Percentiles rank a stretch among this genome's conserved stretches.
Evolutionary conservation across 2,888 invertebrate genomes (phyloP).

Genomic region (Tipula unca): DNA sequence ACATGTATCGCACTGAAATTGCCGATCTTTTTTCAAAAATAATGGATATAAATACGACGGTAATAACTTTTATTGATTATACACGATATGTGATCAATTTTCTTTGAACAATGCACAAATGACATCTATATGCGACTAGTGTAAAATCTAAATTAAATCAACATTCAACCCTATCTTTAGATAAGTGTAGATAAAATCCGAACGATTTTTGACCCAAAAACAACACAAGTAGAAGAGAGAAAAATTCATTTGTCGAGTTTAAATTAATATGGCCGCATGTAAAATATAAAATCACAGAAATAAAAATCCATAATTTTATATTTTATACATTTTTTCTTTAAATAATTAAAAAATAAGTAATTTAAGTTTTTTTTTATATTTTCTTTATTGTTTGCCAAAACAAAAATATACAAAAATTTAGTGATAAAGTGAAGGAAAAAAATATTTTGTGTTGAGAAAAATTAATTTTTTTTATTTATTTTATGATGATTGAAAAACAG

Average conservation of each 20-base stretch:
- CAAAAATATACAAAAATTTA: not conserved
- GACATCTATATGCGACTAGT: not conserved
- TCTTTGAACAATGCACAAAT: not conserved
- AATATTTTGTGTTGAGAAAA: not conserved
- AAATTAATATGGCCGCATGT: constrained; percentile 20
- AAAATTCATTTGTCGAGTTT: constrained; percentile 18
- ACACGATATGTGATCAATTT: not conserved
- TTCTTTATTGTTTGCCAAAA: constrained; percentile 18
- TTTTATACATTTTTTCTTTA: not conserved
- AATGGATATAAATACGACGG: not conserved
- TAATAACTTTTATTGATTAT: not conserved
- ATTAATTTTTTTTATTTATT: not conserved
- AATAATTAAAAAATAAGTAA: constrained; percentile 18
- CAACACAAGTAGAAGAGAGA: not conserved
- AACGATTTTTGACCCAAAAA: not conserved
- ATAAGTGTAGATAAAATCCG: not conserved
- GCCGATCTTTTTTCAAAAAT: not conserved
- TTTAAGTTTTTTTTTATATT: constrained; percentile 1
- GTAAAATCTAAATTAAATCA: not conserved
- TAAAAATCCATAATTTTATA: not conserved
- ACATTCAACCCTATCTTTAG: not conserved
- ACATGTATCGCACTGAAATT: not conserved
- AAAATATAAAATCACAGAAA: not conserved
- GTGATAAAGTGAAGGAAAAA: not conserved
- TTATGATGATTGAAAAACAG: not conserved